A percentile compares a stretch with the other conserved stretches of the same genome.
These are phyloP conservation scores for Penelope pileata DNA, from an alignment of 2,113 vertebrate species.

Conservation along the genomic window DNA sequence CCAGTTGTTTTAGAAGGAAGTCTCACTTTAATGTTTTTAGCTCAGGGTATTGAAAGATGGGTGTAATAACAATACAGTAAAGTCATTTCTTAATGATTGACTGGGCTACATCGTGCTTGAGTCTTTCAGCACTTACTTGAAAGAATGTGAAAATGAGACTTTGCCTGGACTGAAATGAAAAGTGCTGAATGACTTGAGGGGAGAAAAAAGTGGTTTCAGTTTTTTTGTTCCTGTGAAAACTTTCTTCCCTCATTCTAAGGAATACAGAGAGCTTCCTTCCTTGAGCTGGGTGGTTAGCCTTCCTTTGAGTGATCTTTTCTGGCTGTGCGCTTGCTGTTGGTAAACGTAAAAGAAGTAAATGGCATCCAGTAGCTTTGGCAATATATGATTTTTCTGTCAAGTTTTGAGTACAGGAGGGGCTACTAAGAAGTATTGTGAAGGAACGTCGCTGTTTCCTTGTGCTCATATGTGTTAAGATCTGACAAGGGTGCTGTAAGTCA, in stretches of 20 bases:
- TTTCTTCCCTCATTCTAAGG: not conserved
- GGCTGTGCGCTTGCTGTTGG: not conserved
- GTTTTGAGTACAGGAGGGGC: not conserved
- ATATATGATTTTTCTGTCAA: not conserved
- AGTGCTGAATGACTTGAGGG: not conserved
- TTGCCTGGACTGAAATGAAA: not conserved
- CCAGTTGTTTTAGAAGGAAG: not conserved
- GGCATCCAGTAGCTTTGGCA: not conserved
- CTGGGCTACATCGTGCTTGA: not conserved
- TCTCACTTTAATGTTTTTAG: not conserved
- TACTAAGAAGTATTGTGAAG: not conserved
- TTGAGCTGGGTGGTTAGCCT: not conserved
- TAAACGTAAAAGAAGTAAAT: not conserved
- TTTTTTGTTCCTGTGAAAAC: not conserved
- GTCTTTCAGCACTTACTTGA: not conserved
- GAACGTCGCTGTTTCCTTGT: not conserved
- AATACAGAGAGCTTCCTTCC: not conserved
- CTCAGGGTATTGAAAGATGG: not conserved
- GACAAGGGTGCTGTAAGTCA: not conserved
- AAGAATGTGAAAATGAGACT: not conserved
- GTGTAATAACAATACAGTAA: not conserved
- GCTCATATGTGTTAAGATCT: not conserved
- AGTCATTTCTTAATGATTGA: not conserved
- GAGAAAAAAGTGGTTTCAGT: not conserved
- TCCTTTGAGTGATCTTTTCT: not conserved